Conservation (phyloP, 2,113 vertebrate genomes). For the Mesocricetus auratus region DNA sequence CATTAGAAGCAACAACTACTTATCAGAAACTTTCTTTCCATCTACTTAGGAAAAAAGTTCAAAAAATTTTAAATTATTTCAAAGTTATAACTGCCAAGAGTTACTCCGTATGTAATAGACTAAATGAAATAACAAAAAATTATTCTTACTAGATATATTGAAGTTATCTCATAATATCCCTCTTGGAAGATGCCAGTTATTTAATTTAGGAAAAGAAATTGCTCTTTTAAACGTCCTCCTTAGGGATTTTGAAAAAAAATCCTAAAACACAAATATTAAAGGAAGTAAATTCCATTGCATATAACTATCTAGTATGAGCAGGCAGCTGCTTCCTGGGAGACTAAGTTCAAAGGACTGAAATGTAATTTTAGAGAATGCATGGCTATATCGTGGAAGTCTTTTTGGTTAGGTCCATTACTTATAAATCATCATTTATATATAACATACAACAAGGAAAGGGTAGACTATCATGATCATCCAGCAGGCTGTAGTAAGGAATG, state of each 20-base stretch:
- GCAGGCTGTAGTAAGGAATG: background rate
- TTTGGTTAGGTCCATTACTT: background rate
- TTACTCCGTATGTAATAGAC: background rate
- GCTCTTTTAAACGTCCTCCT: background rate
- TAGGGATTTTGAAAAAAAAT: background rate
- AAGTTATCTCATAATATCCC: background rate
- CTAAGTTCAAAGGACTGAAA: background rate
- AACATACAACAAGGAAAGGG: background rate
- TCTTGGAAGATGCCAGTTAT: background rate
- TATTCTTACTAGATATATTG: background rate
- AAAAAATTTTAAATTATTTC: background rate
- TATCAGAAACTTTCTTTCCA: background rate
- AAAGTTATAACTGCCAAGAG: background rate
- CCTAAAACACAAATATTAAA: background rate
- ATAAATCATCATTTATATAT: too few relatives aligned
- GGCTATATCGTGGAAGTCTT: background rate
- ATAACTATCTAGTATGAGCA: background rate
- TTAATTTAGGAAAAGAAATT: background rate
- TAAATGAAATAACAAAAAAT: background rate
- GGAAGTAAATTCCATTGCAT: background rate
- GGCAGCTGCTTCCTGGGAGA: background rate
- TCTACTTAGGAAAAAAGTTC: background rate
- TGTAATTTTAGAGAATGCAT: background rate
- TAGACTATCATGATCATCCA: background rate
- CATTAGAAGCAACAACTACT: background rate